Conservation (phyloP, 2,113 vertebrate species). For the Patagioenas fasciata region DNA sequence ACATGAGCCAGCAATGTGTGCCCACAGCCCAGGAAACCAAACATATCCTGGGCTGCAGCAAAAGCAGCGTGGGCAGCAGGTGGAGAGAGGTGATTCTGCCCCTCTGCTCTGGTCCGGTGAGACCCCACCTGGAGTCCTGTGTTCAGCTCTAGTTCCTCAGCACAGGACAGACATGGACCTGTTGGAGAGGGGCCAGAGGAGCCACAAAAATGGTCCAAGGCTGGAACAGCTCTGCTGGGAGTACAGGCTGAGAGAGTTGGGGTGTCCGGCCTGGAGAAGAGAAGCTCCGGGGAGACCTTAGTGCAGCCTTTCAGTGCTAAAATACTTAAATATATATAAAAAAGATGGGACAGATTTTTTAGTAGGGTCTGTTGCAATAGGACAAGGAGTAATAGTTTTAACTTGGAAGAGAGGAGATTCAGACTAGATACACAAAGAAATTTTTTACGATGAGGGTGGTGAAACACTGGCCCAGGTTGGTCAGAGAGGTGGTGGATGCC, state of each 20-base stretch:
- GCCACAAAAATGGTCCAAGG: neutral
- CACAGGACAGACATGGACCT: rapidly evolving
- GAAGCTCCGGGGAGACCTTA: neutral
- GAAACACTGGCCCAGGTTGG: neutral
- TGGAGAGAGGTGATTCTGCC: rapidly evolving
- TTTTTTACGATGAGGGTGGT: rapidly evolving
- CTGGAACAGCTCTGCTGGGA: rapidly evolving
- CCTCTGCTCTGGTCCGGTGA: neutral
- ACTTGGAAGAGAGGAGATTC: neutral
- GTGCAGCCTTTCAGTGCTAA: rapidly evolving
- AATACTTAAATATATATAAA: neutral
- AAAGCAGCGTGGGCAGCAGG: neutral
- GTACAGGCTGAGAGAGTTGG: neutral
- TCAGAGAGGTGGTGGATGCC: no score
- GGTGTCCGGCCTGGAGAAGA: neutral
- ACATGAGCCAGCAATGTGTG: rapidly evolving
- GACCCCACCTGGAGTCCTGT: rapidly evolving
- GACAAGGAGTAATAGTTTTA: neutral
- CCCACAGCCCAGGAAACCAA: neutral
- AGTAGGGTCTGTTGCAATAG: rapidly evolving
- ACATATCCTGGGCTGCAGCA: neutral
- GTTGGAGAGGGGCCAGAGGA: neutral
- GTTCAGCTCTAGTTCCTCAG: neutral
- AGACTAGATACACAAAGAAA: neutral
- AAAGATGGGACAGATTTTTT: neutral